phyloP scores from a whole-genome alignment of 1,140 invertebrate genomes.

The Aricia agestis region DNA sequence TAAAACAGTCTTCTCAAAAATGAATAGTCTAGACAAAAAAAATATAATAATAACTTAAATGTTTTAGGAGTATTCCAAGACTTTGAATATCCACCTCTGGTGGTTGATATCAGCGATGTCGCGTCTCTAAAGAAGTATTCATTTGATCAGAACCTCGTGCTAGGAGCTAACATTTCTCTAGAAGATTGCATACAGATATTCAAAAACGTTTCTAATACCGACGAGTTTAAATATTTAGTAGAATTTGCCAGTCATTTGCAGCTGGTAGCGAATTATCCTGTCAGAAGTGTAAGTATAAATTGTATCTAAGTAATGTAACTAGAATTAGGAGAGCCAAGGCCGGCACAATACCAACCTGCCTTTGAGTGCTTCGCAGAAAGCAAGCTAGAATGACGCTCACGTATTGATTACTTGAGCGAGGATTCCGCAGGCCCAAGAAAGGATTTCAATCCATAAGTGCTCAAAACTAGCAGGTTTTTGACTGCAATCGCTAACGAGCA shows the following conservation, averaged over 20 bases:
- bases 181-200: slow-evolving; percentile 80
- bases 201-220: slow-evolving; percentile 59
- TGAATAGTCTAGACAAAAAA: too few relatives aligned
- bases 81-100: slow-evolving; percentile 64
- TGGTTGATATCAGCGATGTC: slow-evolving; percentile 84
- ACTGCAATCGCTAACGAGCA: too few relatives aligned
- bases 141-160: slow-evolving; percentile 72
- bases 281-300: slow-evolving; percentile 77
- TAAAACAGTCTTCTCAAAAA: too few relatives aligned
- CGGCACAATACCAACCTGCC: too few relatives aligned
- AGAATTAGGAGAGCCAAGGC: too few relatives aligned
- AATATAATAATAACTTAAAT: too few relatives aligned
- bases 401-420: too few relatives aligned
- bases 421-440: too few relatives aligned
- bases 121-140: slow-evolving; percentile 77
- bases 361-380: too few relatives aligned
- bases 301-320: background rate
- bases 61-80: slow-evolving; percentile 52
- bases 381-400: too few relatives aligned
- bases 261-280: slow-evolving; percentile 79
- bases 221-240: slow-evolving; percentile 69
- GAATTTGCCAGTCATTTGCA: slow-evolving; percentile 71
- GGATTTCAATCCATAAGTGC: too few relatives aligned
- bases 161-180: slow-evolving; percentile 81
- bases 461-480: too few relatives aligned